Percentiles rank a stretch among this genome's conserved stretches.
phyloP scores from a whole-genome alignment of 2,888 invertebrate species.

The Sussaba pulchella region DNA sequence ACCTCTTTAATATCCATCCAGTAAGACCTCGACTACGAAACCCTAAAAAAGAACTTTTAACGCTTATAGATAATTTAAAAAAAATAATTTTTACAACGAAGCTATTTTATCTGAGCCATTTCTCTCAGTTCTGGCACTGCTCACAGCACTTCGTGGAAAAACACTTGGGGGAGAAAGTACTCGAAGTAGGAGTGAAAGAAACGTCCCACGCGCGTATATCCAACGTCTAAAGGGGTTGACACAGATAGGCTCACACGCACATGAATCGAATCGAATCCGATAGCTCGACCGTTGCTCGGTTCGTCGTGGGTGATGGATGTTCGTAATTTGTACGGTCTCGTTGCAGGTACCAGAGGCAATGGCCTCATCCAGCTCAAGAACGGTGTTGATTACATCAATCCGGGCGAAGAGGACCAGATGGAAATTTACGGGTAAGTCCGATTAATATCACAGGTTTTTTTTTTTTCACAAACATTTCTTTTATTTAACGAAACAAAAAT shows the following conservation, averaged over 20 bases:
- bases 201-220: not conserved
- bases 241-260: slow-evolving; percentile 1
- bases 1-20: too few relatives aligned
- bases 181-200: slow-evolving; percentile 16
- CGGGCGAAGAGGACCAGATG: slow-evolving; percentile 87
- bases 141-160: too few relatives aligned
- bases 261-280: not conserved
- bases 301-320: slow-evolving; percentile 16
- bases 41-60: too few relatives aligned
- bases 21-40: too few relatives aligned
- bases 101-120: too few relatives aligned
- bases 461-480: too few relatives aligned
- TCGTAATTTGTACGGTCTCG: slow-evolving; percentile 45
- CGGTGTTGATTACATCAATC: slow-evolving; percentile 85
- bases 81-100: too few relatives aligned
- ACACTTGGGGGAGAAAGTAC: slow-evolving; percentile 32
- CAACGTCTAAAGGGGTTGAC: not conserved
- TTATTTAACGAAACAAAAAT: too few relatives aligned
- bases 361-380: slow-evolving; percentile 81
- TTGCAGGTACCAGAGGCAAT: slow-evolving; percentile 81
- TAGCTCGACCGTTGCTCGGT: not conserved
- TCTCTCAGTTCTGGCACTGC: too few relatives aligned
- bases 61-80: too few relatives aligned
- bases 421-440: slow-evolving; percentile 83
- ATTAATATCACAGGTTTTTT: too few relatives aligned